Evolutionary conservation across 2,888 invertebrate genomes (phyloP).

Genomic region (Dexiosoma caninum): DNA sequence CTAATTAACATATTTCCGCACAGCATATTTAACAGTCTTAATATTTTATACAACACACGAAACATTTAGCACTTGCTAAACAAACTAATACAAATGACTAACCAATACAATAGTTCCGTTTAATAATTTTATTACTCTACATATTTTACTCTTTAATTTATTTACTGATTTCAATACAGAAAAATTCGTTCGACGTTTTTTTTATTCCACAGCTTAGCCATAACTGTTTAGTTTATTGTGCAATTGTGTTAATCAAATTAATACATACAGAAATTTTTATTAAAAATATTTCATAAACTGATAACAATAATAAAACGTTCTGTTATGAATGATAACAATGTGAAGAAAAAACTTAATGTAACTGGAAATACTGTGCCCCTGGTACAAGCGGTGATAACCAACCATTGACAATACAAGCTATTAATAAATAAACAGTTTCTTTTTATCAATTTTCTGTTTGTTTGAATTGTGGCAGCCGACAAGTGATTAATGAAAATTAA

Average conservation of each 20-base stretch:
- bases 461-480: background rate
- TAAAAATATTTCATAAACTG: background rate
- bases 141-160: too few relatives aligned
- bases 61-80: too few relatives aligned
- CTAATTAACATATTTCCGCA: too few relatives aligned
- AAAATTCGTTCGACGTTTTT: too few relatives aligned
- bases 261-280: background rate
- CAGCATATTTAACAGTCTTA: too few relatives aligned
- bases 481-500: background rate
- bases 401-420: constrained; percentile 34
- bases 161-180: too few relatives aligned
- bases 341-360: background rate
- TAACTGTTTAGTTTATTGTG: too few relatives aligned
- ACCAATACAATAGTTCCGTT: too few relatives aligned
- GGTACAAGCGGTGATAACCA: constrained; percentile 43
- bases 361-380: constrained; percentile 40
- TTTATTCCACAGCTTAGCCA: background rate
- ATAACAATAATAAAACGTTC: background rate
- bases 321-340: constrained; percentile 17
- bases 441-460: background rate
- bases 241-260: background rate
- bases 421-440: background rate
- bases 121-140: too few relatives aligned
- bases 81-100: too few relatives aligned
- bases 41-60: too few relatives aligned